phyloP scores from a whole-genome alignment of 2,113 vertebrate genomes.

The Deroptyus accipitrinus region DNA sequence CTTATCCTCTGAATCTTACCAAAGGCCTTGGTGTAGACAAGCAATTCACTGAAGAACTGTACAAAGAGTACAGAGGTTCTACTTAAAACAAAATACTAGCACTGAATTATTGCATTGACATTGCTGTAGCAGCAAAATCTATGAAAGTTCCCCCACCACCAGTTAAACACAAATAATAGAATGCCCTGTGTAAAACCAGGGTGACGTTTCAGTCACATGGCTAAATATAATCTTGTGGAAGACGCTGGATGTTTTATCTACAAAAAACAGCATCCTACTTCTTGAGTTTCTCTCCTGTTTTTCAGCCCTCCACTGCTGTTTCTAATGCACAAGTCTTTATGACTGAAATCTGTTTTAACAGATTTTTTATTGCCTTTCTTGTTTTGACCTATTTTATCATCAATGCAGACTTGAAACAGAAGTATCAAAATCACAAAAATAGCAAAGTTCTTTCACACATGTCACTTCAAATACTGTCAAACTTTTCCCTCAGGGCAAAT shows the following conservation, averaged over 20 bases:
- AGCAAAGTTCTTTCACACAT: not conserved
- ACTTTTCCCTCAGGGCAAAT: not conserved
- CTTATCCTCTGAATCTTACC: not conserved
- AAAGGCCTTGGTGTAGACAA: not conserved
- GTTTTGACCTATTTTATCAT: not conserved
- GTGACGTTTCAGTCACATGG: not conserved
- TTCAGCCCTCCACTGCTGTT: not conserved
- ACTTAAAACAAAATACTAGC: not conserved
- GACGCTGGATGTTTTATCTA: not conserved
- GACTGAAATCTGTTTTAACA: not conserved
- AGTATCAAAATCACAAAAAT: not conserved
- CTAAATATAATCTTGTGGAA: constrained; percentile 17
- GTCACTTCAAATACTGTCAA: not conserved
- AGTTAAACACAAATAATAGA: not conserved
- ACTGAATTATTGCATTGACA: not conserved
- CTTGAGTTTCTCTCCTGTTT: not conserved
- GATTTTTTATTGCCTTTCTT: not conserved
- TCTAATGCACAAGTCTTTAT: not conserved
- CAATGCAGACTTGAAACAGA: not conserved
- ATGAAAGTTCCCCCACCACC: not conserved
- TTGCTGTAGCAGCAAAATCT: not conserved
- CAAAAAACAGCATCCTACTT: not conserved
- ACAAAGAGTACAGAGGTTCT: not conserved
- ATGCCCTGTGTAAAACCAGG: not conserved
- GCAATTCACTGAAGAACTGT: not conserved